These are phyloP conservation scores for Peromyscus aztecus DNA, from an alignment of 2,797 vertebrate genomes.

Conservation along the genomic window DNA sequence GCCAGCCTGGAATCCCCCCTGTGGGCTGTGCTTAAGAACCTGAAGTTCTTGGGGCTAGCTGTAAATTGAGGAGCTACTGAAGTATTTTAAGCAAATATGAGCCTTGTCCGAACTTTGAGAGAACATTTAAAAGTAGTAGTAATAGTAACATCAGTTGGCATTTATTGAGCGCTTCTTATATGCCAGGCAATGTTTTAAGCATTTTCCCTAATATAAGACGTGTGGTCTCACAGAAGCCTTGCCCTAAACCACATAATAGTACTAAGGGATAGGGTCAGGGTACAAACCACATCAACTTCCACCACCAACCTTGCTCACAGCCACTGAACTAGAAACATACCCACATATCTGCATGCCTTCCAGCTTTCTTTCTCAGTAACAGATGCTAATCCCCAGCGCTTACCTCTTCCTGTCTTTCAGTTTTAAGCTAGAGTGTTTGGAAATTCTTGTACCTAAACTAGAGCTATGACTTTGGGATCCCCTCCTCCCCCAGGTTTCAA, in stretches of 20 bases:
- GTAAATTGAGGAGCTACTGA: background rate
- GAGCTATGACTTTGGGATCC: background rate
- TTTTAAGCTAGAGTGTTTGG: background rate
- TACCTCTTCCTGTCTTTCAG: background rate
- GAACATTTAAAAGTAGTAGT: background rate
- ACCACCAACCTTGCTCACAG: background rate
- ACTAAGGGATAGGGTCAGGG: background rate
- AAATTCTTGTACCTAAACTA: background rate
- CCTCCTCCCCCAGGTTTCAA: conserved; percentile 3
- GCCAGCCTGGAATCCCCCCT: background rate
- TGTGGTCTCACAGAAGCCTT: background rate
- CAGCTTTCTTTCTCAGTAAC: background rate
- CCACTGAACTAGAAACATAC: background rate
- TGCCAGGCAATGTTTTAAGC: background rate
- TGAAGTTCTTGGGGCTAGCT: background rate
- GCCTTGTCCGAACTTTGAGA: background rate
- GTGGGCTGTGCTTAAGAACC: background rate
- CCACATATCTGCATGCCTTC: background rate
- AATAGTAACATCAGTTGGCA: background rate
- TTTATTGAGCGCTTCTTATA: background rate
- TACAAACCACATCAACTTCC: background rate
- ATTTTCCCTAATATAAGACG: background rate
- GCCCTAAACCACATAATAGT: background rate
- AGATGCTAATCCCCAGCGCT: background rate
- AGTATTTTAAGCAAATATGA: background rate